These are phyloP conservation scores for Penaeus monodon DNA, from an alignment of 2,888 invertebrate genomes.

Conservation along the genomic window DNA sequence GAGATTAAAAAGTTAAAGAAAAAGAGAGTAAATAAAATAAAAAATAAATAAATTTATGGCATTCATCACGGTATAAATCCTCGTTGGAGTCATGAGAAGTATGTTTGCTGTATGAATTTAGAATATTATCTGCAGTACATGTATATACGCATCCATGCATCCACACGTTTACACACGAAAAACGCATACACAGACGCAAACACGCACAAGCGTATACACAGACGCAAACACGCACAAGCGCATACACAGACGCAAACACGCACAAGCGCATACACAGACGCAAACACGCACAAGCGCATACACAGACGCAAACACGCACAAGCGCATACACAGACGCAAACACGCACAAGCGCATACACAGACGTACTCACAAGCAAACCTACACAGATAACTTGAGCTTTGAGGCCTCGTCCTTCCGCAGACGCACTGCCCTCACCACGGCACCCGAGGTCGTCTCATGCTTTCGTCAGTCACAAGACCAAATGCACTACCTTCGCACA, in stretches of 20 bases:
- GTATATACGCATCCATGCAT: not conserved
- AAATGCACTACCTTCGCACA: no score
- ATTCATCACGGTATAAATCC: no score
- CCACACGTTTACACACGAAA: not conserved
- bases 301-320: not conserved
- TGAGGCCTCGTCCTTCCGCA: no score
- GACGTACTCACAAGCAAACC: not conserved
- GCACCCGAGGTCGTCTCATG: no score
- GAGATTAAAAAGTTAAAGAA: not conserved
- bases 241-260: no score
- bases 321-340: not conserved
- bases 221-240: no score
- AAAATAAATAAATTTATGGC: not conserved
- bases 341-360: not conserved
- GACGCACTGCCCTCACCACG: no score
- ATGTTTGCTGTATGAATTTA: no score
- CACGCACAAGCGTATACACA: not conserved
- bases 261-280: not conserved
- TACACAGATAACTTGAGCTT: not conserved
- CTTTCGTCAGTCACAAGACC: no score
- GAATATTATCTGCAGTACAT: not conserved
- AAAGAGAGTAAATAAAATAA: not conserved
- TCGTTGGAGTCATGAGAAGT: no score
- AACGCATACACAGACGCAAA: slow-evolving; percentile 4
- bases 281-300: not conserved